Percentiles rank a stretch among this genome's conserved stretches.
Conservation (phyloP, 2,797 vertebrate genomes). For the Tragopan temminckii region DNA sequence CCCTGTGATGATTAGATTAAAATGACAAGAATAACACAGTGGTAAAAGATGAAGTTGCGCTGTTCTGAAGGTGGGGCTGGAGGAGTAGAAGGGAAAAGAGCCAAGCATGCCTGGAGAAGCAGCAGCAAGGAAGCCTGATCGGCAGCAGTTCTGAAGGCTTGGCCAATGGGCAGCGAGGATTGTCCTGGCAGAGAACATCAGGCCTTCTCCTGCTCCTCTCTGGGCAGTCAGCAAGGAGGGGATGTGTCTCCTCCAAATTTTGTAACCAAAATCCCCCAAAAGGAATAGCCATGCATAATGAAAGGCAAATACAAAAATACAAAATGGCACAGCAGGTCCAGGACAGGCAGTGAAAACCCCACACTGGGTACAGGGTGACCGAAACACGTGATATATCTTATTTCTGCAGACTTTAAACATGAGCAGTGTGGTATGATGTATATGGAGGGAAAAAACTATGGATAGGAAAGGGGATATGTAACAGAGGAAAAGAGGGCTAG, state of each 20-base stretch:
- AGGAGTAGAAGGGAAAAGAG: not conserved
- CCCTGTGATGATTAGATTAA: fast-evolving
- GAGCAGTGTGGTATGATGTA: not conserved
- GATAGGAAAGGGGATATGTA: not conserved
- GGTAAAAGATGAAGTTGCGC: not conserved
- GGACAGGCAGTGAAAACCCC: not conserved
- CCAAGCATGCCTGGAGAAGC: not conserved
- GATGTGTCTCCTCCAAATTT: not conserved
- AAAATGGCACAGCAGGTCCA: not conserved
- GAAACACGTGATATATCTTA: not conserved
- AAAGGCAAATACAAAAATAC: not conserved
- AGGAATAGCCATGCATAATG: not conserved
- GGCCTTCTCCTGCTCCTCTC: not conserved
- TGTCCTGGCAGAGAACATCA: not conserved
- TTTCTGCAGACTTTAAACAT: not conserved
- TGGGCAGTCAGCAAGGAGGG: not conserved
- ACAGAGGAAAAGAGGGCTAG: not conserved
- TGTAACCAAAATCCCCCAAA: not conserved
- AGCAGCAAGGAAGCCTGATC: not conserved
- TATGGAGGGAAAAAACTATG: not conserved
- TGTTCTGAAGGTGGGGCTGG: not conserved
- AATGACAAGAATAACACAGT: fast-evolving
- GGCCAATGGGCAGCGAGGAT: fast-evolving
- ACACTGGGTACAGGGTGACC: not conserved
- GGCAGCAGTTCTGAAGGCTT: fast-evolving